Evolutionary conservation across 2,113 vertebrate genomes (phyloP), one percentile per base, ranked within the genome.

Genomic region (Clarias batrachus): DNA sequence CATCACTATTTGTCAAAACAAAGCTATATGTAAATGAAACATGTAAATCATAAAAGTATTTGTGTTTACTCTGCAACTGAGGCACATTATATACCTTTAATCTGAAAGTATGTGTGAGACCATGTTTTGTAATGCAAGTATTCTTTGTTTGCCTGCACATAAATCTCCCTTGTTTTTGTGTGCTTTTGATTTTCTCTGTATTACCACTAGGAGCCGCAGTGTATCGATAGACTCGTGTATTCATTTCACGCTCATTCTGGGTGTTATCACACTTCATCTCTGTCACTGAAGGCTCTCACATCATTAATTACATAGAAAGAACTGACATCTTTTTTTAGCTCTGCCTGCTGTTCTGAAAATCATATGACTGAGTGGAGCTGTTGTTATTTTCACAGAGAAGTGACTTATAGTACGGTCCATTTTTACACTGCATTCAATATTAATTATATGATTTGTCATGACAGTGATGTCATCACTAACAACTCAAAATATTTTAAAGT

Each of bases 261-360:
- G 37, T 81, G 85, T 77, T 89, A 86, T 65, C 80, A 63, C 83
- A 27, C 41, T 81, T 88, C 17, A 77, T 86, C 12, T 70, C 30
- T 70, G 68, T 82, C 78, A 84, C 59, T 81, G 57, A 68, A 89
- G 59, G 77, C 54, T 66, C 37, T 77, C 54, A 77, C 9, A 82
- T 87, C 83, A 77, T 89, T 87, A 87, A 85, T 87, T 87, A 78
- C 33, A 25, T 25, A 54, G 41, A 81, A 52, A n/a, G 25, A 85
- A n/a, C n/a, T 86, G 41, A 85, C 8, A 83, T 73, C 52, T 10
- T 62, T 78, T 3, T 19, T 3, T 19, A 81, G 16, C 57, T 48
- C 57, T 48, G 56, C 48, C 70, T 85, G 57, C 57, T 77, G 57
- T 62, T 85, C 33, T 60, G 37, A 23, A 14, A 65, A 27, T 85